Base-by-base conservation (phyloP, 2,888 invertebrate species). In the Meteorus colon region DNA sequence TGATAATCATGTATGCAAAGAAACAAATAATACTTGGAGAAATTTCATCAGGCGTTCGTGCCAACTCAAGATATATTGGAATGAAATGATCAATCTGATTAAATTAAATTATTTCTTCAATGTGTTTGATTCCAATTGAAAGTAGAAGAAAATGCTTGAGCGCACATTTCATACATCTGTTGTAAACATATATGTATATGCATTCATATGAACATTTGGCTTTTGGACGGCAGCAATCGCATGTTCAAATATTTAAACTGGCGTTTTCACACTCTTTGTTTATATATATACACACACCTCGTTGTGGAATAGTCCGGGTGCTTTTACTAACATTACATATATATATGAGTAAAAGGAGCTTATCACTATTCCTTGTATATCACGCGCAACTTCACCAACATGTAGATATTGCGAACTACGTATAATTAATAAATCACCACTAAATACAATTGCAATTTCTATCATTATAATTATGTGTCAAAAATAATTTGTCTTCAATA, bases 211-310 rank as follows among this genome's bases (percentile, higher is more conserved):
- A 55, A 10, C 19, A 41, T 41, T 19, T 55, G 19, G 8, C 8
- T 55, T 19, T 55, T 19, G n/a, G 55, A n/a, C 19, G 19, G 55
- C 19, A 19, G 55, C 48, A 55, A 55, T 19, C 19, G 19, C 19
- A 55, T 55, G 19, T 55, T 19, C 8, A 55, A 55, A 55, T 55
- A 55, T 55, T 55, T 55, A 55, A 55, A 55, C 55, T 48, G n/a
- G 24, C 19, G 5, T 55, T 51, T n/a, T n/a, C 16, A 48, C 19
- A 55, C 55, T 19, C n/a, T 55, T 24, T 55, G 4, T 55, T 4
- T 55, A 8, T 55, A 19, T 55, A 19, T 19, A 55, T 14, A n/a
- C 48, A 48, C 48, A 48, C 16, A 48, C 48, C 48, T 19, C 55
- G n/a, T 55, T 19, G 19, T 55, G 8, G 19, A 55, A 55, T 55